These are phyloP conservation scores for Dolichallabes microphthalmus DNA, from an alignment of 2,113 vertebrate species.

Conservation along the genomic window DNA sequence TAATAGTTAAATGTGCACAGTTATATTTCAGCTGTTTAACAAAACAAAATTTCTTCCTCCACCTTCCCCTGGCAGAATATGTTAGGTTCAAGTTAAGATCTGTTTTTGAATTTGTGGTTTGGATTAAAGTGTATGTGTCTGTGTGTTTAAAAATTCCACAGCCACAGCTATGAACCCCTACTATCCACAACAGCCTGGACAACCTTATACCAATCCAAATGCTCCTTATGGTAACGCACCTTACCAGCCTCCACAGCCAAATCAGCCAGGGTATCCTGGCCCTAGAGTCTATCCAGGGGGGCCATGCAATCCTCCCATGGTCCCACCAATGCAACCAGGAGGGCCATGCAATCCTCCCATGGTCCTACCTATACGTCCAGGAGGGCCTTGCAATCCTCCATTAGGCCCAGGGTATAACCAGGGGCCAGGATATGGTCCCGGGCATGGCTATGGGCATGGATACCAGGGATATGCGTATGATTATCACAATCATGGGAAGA, in stretches of 20 bases:
- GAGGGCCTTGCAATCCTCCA: neutral
- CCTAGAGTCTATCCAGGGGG: neutral
- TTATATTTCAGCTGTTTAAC: neutral
- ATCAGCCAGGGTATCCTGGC: constrained; percentile 1
- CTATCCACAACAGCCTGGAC: constrained; percentile 11
- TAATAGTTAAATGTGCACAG: neutral
- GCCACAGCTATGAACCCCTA: constrained; percentile 31
- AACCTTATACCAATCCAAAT: constrained; percentile 21
- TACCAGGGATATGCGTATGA: neutral
- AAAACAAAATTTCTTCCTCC: neutral
- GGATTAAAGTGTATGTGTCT: neutral
- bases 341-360: neutral
- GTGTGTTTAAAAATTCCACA: neutral
- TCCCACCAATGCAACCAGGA: neutral
- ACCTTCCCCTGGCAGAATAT: neutral
- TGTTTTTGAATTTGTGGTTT: neutral
- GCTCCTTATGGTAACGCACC: constrained; percentile 23
- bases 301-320: neutral
- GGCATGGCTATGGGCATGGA: constrained; percentile 3
- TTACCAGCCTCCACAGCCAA: neutral
- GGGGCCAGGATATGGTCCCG: constrained; percentile 32
- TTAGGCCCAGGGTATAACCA: constrained; percentile 11
- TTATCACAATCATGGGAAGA: constrained; percentile 1
- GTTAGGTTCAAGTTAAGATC: neutral
- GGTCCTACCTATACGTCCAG: neutral